Evolutionary conservation across 2,888 invertebrate genomes (phyloP), one percentile per base, ranked within the genome.

Genomic region (Halictus quadricinctus): DNA sequence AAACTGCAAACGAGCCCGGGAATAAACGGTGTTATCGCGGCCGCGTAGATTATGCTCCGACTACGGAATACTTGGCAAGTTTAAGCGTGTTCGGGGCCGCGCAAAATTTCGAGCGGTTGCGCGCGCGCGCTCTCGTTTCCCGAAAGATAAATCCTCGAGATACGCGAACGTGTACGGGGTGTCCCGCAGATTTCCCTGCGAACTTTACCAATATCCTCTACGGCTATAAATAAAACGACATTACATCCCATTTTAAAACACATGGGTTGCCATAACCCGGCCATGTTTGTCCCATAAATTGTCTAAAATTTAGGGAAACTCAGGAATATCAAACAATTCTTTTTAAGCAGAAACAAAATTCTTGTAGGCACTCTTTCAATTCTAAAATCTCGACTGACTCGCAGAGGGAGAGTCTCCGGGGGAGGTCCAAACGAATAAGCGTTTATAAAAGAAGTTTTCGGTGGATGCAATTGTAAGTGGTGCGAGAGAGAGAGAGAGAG

Each of bases 121-220:
- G n/a, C 58, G 50, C 21, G 13, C 74, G n/a, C 18, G 29, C 74
- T 2, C 41, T 29, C 36, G 4, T 36, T 66, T 36, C 36, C 7
- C 18, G 60, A 15, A 69, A 69, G 85, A 84, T 84, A 84, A 81
- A 81, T 84, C 74, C 78, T 5, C 46, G 76, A n/a, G 81, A 79
- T 76, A 66, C 66, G 21, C 21, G 21, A 41, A 41, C 41, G 10
- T 12, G 21, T 41, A 21, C 41, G 1, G 21, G 41, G 41, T 41
- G 41, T 69, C 41, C 4, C 69, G 8, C 29, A 60, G 25, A 60
- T 60, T 54, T 54, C 18, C 54, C 54, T 18, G 21, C 54, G 7
- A 54, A 54, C 54, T 54, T 54, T 29, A 12, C 60, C 60, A 7
- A 15, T 25, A 25, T 25, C 25, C 6, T 15, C 15, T 25, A 13